Base-by-base conservation (phyloP, 53 echinoderm and acorn worm genomes). In the Astropecten irregularis region DNA sequence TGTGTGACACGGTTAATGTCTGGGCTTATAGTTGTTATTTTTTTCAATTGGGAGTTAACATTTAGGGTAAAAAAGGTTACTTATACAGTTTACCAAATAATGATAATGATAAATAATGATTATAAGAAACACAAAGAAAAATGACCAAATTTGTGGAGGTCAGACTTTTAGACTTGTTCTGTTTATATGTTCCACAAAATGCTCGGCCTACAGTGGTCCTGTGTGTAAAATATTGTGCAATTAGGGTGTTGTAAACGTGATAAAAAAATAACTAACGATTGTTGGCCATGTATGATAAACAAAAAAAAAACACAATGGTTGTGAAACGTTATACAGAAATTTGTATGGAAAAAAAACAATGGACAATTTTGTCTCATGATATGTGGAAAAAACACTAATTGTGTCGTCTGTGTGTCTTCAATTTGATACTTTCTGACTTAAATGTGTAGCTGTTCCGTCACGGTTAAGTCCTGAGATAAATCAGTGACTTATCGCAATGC, bases 231-330 rank as follows among this genome's bases (percentile, higher is more conserved):
- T 79, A 79, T 79, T 79, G 79, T 79, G 79, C 79, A 79, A 79
- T 79, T 79, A 79, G 28, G 20, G 22, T 54, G 54, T 68, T 27
- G 3, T 46, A 68, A 42, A 42, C 56, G 79, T 79, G 79, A 79
- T 79, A 60, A 74, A 62, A 79, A 8, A 3, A 9, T 56, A 76
- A 76, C 7, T 31, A 39, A 56, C 76, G 31, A 46, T 61, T 79
- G 79, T 60, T 79, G 79, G 79, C 79, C 79, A 79, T 79, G 79
- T 79, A 79, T 79, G 60, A 79, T 71, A 51, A n/a, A n/a, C n/a
- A n/a, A n/a, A n/a, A n/a, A n/a, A 8, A 42, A 42, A 42, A 50
- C 50, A 71, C 46, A 36, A 34, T 71, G 52, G 71, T 61, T 79
- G 79, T 79, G 79, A 79, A 68, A 79, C 46, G 79, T 60, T 79